Base-by-base conservation (phyloP, 2,113 vertebrate species). In the Podiceps cristatus region DNA sequence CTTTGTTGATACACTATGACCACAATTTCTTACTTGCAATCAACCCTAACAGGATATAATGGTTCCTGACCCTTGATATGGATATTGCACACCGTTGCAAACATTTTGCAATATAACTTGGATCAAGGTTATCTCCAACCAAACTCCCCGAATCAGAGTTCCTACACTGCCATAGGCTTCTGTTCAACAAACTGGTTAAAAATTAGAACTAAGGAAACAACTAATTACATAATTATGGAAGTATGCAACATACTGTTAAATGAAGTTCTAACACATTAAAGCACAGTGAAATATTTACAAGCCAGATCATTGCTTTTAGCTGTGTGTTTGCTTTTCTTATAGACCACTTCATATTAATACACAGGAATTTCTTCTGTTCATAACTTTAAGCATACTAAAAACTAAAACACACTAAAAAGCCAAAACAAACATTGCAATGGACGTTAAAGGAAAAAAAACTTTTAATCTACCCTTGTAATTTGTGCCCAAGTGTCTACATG, bases 341-440 rank as follows among this genome's bases (percentile, higher is more conserved):
- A 73, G 6, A 27, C n/a, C 0, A 1, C 44, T 85, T 64, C 29
- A 5, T 28, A 27, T 18, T 52, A 89, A 83, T 13, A 96, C 95
- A 94, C 63, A 94, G 98, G 89, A 91, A 92, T 97, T 92, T 82
- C 60, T 81, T 72, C 94, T 89, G 63, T 97, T 97, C 90, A 74
- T 93, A 91, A 93, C 81, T 95, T 90, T 81, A 79, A 73, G 45
- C 58, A 53, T 16, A 56, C 16, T 79, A 40, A 78, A 97, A 98
- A 97, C 72, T 97, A 94, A 88, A 66, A 73, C 20, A 66, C 16
- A 73, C 23, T 49, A 49, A 73, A 80, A 71, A 37, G 24, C 93
- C 67, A 96, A 94, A 95, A 66, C 84, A 97, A 98, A 85, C 85
- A 97, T 84, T 86, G 97, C 94, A 96, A 98, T 97, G 19, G 96